Evolutionary conservation across 2,797 vertebrate genomes (phyloP), one percentile per base, ranked within the genome.

Genomic region (Naso thynnoides): DNA sequence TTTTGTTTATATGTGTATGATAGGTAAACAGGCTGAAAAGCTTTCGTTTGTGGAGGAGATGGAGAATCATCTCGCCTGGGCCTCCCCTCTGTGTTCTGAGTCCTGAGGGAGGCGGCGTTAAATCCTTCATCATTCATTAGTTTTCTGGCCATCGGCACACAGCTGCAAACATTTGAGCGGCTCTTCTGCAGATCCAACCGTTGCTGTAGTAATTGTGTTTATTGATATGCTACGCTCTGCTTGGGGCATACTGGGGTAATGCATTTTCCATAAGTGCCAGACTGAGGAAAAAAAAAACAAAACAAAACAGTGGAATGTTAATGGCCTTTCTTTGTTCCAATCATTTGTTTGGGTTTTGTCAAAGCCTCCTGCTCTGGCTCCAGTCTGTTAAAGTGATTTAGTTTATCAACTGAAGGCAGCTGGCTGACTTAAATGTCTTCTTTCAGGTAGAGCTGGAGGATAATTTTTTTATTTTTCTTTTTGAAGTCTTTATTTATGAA

Each of bases 71-170:
- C 67, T 79, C 39, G 61, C 76, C 50, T 56, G n/a, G 15, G 42
- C 63, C 48, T 60, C 48, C 41, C 56, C 38, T 74, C 52, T 70
- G 57, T 49, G 79, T 57, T 50, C 45, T 8, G 44, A 49, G 45
- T 76, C 70, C 67, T 56, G 9, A 39, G 58, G 67, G 70, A 76
- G 55, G 49, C 14, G 11, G 23, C 21, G 81, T 82, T 91, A 80
- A 83, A 86, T 86, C 88, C 69, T 74, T 80, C 70, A 86, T 88
- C 78, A 85, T 86, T 90, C 87, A 90, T 92, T 89, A 84, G 78
- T 79, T 11, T 90, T 81, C 66, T 44, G 13, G 64, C 88, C 79
- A 47, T 63, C 27, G 36, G 86, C 81, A 59, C 65, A 83, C 62
- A 27, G 76, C 70, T 55, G 52, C 61, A 78, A 82, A 79, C 79